Evolutionary conservation across 2,113 vertebrate species (phyloP), one percentile per base, ranked within the genome.

Genomic region (Aramus guarauna): DNA sequence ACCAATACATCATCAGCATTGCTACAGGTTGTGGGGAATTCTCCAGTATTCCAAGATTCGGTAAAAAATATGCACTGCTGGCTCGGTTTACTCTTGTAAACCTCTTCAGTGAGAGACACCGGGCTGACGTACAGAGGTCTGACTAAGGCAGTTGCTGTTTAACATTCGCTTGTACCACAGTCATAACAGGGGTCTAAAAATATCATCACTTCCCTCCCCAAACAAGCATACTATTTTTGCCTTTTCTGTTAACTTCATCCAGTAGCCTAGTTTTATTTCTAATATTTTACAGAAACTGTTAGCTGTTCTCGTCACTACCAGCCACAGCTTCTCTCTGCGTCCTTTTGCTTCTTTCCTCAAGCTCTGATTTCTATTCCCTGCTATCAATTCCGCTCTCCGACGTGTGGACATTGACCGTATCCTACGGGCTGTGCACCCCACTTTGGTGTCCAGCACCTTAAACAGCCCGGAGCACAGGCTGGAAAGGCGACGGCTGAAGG

Each of bases 161-260:
- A 39, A 5, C 22, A 15, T 15, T 34, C 63, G 22, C 11, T 36
- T 37, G 32, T 7, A 36, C 18, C 74, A 85, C 58, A 55, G 6
- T 22, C 36, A 1, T 30, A 48, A 60, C 15, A 34, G 18, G 5
- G 12, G 6, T 52, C 24, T 74, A 53, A 84, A 84, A 15, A 21
- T 2, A 48, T 1, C 19, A 30, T 11, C 18, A 53, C 9, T 36
- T 41, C 18, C 2, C 15, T 18, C 5, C 5, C 2, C 14, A 27
- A 32, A 18, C 45, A 76, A 47, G 14, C 20, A 11, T 5, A 53
- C 3, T 26, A 64, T 32, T 69, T 66, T 37, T 39, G 16, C 36
- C n/a, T 90, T 59, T 92, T 55, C 41, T 72, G 26, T 23, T n/a
- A 81, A 47, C 30, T 20, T 55, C 41, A n/a, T 6, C 14, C 21